Evolutionary conservation across 2,888 invertebrate species (phyloP).

Genomic region (Eutolmus rufibarbis): DNA sequence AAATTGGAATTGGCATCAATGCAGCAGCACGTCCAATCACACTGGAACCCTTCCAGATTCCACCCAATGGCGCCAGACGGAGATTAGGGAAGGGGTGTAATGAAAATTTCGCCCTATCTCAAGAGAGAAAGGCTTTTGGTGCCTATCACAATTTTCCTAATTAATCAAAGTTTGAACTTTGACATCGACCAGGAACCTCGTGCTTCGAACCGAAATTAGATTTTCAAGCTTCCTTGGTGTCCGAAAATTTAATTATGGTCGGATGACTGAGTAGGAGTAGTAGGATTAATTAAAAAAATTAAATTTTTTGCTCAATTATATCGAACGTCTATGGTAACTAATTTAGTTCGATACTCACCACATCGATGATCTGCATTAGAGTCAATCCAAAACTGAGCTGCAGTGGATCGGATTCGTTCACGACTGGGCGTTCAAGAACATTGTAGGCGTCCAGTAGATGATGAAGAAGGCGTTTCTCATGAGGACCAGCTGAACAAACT

Average conservation of each 20-base stretch:
- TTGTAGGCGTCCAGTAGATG: conserved; percentile 91
- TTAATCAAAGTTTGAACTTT: background rate
- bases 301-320: background rate
- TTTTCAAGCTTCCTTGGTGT: background rate
- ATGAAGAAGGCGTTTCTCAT: conserved; percentile 90
- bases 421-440: conserved; percentile 91
- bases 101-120: background rate
- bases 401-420: conserved; percentile 95
- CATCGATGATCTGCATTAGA: conserved; percentile 97
- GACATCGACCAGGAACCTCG: background rate
- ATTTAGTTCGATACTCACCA: conserved; percentile 73
- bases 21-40: background rate
- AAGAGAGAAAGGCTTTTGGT: background rate
- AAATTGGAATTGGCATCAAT: background rate
- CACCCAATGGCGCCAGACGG: background rate
- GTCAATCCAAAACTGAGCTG: conserved; percentile 94
- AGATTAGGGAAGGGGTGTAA: background rate
- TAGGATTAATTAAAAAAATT: background rate
- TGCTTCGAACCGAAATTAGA: background rate
- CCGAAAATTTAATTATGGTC: background rate
- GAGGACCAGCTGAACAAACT: conserved; percentile 86
- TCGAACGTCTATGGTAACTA: background rate
- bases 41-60: background rate
- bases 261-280: background rate
- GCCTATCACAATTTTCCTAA: background rate